phyloP scores from a whole-genome alignment of 2,888 invertebrate species.

The Blastobasis adustella region DNA sequence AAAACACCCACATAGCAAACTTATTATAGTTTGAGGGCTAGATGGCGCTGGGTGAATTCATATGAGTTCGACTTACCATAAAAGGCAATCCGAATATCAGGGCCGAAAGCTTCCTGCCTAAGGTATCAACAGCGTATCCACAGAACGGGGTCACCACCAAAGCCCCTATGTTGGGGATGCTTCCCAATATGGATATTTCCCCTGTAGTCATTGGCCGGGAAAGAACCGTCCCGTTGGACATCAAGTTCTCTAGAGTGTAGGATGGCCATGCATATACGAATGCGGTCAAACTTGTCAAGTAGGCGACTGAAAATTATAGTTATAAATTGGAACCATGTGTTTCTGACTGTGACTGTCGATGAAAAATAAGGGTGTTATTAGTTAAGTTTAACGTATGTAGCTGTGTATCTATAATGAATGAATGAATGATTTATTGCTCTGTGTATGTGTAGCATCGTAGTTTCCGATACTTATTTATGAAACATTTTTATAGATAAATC shows the following conservation, averaged over 20 bases:
- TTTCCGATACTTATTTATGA: too few species aligned
- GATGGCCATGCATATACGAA: constrained; percentile 53
- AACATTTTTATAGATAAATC: too few species aligned
- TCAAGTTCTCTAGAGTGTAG: constrained; percentile 41
- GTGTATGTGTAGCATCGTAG: too few species aligned
- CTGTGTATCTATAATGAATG: too few species aligned
- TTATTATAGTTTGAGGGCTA: too few species aligned
- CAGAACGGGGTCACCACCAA: constrained; percentile 40
- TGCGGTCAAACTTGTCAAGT: constrained; percentile 37
- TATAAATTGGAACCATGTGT: too few species aligned
- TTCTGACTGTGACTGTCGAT: too few species aligned
- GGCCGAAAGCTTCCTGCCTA: constrained; percentile 48
- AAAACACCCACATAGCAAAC: too few species aligned
- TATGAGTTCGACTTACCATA: constrained; percentile 25
- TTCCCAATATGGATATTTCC: constrained; percentile 42
- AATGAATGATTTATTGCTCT: too few species aligned
- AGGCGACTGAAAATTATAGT: constrained; percentile 39
- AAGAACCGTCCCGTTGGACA: constrained; percentile 41
- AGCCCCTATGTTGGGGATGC: constrained; percentile 43
- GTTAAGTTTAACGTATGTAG: too few species aligned
- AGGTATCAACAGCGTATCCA: constrained; percentile 33
- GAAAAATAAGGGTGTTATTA: too few species aligned
- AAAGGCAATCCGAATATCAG: constrained; percentile 47
- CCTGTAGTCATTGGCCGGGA: constrained; percentile 35
- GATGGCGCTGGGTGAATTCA: too few species aligned